Evolutionary conservation across 1,140 invertebrate species (phyloP).

Genomic region (Panulirus ornatus): DNA sequence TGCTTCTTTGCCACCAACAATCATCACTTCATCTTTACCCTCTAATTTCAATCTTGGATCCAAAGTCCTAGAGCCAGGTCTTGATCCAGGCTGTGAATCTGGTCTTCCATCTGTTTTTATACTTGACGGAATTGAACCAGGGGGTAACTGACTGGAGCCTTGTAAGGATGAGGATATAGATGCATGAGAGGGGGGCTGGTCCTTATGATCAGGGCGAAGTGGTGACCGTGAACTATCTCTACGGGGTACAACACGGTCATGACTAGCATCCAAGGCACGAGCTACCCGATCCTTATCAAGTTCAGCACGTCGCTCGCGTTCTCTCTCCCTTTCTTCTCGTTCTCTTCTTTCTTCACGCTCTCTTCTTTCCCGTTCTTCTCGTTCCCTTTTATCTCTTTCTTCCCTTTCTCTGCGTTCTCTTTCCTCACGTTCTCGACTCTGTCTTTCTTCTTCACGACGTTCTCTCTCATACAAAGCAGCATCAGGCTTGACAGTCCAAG

Average conservation of each 20-base stretch:
- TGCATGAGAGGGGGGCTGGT: constrained; percentile 34
- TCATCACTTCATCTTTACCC: constrained; percentile 72
- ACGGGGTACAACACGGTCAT: constrained; percentile 58
- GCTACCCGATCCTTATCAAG: constrained; percentile 63
- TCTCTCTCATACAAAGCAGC: constrained; percentile 68
- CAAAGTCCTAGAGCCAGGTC: constrained; percentile 66
- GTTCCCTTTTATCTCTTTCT: constrained; percentile 69
- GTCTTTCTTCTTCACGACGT: constrained; percentile 66
- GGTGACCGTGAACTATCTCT: constrained; percentile 72
- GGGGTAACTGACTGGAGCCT: constrained; percentile 31
- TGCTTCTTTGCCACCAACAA: constrained; percentile 73
- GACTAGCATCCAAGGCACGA: constrained; percentile 69
- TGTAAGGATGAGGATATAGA: constrained; percentile 14
- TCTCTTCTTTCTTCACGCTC: constrained; percentile 59
- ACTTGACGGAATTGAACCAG: constrained; percentile 38
- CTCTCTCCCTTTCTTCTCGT: constrained; percentile 54
- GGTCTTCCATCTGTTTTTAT: constrained; percentile 68
- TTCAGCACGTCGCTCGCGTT: constrained; percentile 71
- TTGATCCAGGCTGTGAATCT: constrained; percentile 69
- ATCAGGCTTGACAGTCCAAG: constrained; percentile 72
- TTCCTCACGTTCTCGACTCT: constrained; percentile 68
- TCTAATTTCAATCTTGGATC: constrained; percentile 62
- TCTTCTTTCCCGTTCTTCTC: constrained; percentile 58
- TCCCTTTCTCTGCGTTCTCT: constrained; percentile 66
- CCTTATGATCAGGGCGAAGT: constrained; percentile 65